Conservation (phyloP, 35 echinoderm and acorn worm genomes). For the Diadema setosum region DNA sequence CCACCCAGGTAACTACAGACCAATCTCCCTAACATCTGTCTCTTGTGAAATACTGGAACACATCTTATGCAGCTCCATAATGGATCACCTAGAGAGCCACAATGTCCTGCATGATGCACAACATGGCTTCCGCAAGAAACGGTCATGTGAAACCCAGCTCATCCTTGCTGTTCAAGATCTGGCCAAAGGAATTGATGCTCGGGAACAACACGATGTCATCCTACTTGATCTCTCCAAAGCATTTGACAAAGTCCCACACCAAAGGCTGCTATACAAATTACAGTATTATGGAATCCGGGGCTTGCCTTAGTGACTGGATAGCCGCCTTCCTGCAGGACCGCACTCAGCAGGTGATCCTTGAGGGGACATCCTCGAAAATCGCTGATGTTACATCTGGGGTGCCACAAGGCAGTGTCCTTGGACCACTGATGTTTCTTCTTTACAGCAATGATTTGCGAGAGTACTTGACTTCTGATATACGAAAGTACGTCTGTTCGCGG, state of each 20-base stretch:
- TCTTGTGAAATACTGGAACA: slow-evolving; percentile 37
- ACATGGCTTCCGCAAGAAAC: slow-evolving; percentile 10
- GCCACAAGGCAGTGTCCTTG: background rate
- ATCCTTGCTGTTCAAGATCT: background rate
- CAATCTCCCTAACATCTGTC: slow-evolving; percentile 17
- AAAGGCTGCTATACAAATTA: too few relatives aligned
- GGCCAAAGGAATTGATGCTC: slow-evolving; percentile 20
- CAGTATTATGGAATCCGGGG: too few relatives aligned
- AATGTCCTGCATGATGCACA: background rate
- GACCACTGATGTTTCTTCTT: slow-evolving; percentile 18
- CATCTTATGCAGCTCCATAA: background rate
- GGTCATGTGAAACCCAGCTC: slow-evolving; percentile 28
- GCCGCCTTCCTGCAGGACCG: too few relatives aligned
- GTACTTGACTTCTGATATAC: too few relatives aligned
- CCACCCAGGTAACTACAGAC: too few relatives aligned
- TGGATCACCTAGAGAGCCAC: background rate
- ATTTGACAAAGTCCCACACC: background rate
- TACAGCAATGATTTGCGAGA: slow-evolving; percentile 14
- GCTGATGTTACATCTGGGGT: background rate
- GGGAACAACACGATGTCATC: background rate
- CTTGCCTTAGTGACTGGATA: too few relatives aligned
- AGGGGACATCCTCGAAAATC: too few relatives aligned
- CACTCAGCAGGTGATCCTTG: too few relatives aligned
- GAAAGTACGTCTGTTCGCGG: background rate
- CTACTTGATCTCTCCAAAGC: background rate